Evolutionary conservation across 2,888 invertebrate species (phyloP), one percentile per base, ranked within the genome.

Genomic region (Lepidochrysops patricia): DNA sequence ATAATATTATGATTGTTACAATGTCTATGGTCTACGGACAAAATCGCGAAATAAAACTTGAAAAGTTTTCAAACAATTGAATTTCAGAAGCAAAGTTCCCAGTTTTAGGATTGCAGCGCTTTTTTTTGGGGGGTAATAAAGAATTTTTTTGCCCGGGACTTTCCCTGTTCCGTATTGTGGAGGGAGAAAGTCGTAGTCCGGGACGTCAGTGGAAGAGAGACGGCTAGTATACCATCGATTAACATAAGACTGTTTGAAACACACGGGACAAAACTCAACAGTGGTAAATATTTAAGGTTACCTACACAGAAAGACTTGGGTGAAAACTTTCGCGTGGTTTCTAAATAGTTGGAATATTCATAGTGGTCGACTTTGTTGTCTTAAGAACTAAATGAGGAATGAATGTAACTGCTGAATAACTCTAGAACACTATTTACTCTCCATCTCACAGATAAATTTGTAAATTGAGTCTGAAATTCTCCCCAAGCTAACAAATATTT

Each of bases 301-400:
- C n/a, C n/a, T n/a, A n/a, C 1, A 6, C 37, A 15, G 15, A 37
- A 37, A 37, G 35, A 15, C 15, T 37, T n/a, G n/a, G 37, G 7
- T 37, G 2, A 2, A 7, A 15, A 37, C 37, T 37, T 37, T 37
- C n/a, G 37, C 37, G 54, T 15, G 54, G 29, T 54, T 29, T 32
- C n/a, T 15, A 56, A 52, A 12, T 15, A 48, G n/a, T 62, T 23
- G 23, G 27, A 35, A 59, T 48, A 56, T 48, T 58, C 27, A 37
- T 27, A 26, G 56, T 23, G 15, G 27, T 9, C 37, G 37, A 27
- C 12, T 23, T 29, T 32, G 25, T 12, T 49, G 54, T 9, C 19
- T 9, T 19, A 19, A 9, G 9, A 43, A 19, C 43, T 29, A 1
- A 23, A 43, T 43, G 43, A 19, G 9, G 2, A 34, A 34, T 2